Evolutionary conservation across 1,140 invertebrate species (phyloP).

Genomic region (Leptestheria dahalacensis): DNA sequence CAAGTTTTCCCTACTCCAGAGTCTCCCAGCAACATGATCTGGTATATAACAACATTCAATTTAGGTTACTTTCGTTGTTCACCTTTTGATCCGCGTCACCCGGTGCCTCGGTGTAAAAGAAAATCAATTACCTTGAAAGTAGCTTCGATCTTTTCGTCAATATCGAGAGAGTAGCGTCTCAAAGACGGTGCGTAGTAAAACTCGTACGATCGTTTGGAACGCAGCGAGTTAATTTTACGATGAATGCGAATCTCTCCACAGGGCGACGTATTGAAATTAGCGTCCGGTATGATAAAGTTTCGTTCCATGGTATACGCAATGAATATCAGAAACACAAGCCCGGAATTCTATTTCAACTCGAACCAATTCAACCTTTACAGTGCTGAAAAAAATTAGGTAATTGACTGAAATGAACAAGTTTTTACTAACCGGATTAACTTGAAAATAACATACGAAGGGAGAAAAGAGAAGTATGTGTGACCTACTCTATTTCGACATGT

Average conservation of each 20-base stretch:
- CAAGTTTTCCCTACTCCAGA: constrained; percentile 81
- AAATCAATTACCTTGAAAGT: neutral
- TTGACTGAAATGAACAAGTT: no score
- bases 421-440: no score
- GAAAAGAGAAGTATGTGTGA: no score
- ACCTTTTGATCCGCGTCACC: neutral
- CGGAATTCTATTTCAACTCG: no score
- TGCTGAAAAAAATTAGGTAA: no score
- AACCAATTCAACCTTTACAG: no score
- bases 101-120: no score
- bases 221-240: neutral
- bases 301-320: neutral
- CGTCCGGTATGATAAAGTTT: neutral
- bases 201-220: neutral
- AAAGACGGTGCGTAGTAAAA: neutral
- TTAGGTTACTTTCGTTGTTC: neutral
- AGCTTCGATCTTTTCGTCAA: neutral
- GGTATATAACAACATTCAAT: constrained; percentile 14
- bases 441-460: no score
- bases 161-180: neutral
- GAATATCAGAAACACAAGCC: no score
- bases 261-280: neutral
- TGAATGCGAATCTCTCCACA: neutral
- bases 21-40: constrained; percentile 81
- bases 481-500: no score